Conservation (phyloP, 2,888 invertebrate genomes). For the Blastobasis adustella region DNA sequence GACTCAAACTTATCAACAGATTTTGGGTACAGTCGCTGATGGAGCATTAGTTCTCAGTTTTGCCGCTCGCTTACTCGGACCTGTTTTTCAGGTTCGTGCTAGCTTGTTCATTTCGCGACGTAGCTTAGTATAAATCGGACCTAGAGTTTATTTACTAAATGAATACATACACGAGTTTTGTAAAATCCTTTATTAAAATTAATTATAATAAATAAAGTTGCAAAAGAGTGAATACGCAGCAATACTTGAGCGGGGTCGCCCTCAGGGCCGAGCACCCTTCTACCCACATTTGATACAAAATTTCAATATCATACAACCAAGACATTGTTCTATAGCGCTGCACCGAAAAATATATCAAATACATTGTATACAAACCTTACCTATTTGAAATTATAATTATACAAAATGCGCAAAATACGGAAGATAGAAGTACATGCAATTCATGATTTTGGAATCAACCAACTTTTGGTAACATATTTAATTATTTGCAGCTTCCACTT, state of each 20-base stretch:
- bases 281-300: constrained; percentile 39
- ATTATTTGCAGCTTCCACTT: constrained; percentile 31
- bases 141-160: constrained; percentile 3
- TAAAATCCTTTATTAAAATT: constrained; percentile 68
- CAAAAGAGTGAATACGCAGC: constrained; percentile 60
- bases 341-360: neutral
- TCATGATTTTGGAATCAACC: constrained; percentile 31
- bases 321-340: neutral
- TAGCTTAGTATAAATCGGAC: no score
- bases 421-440: constrained; percentile 5
- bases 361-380: neutral
- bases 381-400: constrained; percentile 4
- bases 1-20: no score
- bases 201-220: constrained; percentile 61
- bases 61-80: no score
- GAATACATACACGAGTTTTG: constrained; percentile 23
- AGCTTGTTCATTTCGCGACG: no score
- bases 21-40: no score
- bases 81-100: no score
- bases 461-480: constrained; percentile 48
- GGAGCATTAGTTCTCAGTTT: no score
- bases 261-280: constrained; percentile 30
- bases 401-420: constrained; percentile 6
- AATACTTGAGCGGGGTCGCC: constrained; percentile 49
- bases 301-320: constrained; percentile 2